Conservation (phyloP, 2,888 invertebrate genomes). For the Tiphia femorata region DNA sequence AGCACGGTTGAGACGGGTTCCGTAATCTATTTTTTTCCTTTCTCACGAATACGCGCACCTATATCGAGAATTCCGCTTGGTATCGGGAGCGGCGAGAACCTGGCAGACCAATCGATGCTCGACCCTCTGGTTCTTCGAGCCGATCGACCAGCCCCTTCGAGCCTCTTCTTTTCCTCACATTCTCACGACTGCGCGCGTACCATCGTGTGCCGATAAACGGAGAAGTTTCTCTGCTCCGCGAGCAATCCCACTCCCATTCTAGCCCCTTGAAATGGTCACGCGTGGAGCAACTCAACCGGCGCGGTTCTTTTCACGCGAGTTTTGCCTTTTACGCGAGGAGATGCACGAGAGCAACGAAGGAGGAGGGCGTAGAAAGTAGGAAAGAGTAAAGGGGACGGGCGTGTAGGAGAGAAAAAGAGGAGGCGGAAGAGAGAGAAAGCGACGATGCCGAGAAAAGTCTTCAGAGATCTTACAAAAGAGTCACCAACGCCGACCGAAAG, state of each 20-base stretch:
- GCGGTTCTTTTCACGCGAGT: conserved; percentile 2
- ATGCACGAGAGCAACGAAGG: not conserved
- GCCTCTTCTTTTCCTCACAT: not conserved
- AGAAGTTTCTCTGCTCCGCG: not conserved
- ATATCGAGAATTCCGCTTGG: not conserved
- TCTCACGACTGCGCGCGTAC: not conserved
- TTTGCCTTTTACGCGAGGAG: not conserved
- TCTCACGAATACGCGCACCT: not conserved
- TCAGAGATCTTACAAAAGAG: not conserved
- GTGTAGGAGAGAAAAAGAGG: not conserved
- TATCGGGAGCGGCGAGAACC: not conserved
- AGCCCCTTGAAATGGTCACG: too few species aligned
- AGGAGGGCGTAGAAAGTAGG: not conserved
- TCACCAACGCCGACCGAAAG: too few species aligned
- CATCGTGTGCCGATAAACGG: too few species aligned
- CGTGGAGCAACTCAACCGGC: not conserved
- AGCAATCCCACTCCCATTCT: too few species aligned
- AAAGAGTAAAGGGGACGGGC: not conserved
- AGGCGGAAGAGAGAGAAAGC: not conserved
- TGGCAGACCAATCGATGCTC: not conserved
- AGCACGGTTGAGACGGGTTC: too few species aligned
- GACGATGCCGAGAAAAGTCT: not conserved
- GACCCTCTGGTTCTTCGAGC: too few species aligned
- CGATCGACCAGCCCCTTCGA: not conserved
- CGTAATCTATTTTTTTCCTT: not conserved